Conservation (phyloP, 2,797 vertebrate species). For the Oreochromis mossambicus region DNA sequence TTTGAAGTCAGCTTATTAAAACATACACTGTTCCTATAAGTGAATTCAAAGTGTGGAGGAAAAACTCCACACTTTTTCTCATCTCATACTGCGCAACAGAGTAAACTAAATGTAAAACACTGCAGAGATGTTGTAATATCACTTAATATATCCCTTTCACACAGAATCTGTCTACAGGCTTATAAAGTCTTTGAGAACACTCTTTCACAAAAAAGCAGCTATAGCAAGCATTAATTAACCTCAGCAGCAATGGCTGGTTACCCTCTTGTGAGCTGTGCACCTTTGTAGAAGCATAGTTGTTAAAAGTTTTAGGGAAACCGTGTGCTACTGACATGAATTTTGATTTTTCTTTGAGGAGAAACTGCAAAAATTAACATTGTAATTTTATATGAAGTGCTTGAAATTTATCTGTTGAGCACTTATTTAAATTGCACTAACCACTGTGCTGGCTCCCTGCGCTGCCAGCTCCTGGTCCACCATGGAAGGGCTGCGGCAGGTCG, state of each 20-base stretch:
- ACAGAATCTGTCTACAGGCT: not conserved
- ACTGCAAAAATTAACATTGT: not conserved
- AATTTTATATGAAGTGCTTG: not conserved
- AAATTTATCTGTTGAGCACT: not conserved
- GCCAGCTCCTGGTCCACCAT: conserved; percentile 80
- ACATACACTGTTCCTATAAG: not conserved
- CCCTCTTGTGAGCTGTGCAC: not conserved
- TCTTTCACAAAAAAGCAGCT: not conserved
- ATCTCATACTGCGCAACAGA: not conserved
- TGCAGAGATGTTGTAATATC: not conserved
- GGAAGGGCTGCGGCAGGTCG: conserved; percentile 87
- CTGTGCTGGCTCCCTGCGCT: conserved; percentile 97
- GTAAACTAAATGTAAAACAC: not conserved
- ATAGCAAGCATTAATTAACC: not conserved
- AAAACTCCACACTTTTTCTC: not conserved
- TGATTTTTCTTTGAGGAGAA: not conserved
- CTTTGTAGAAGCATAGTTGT: not conserved
- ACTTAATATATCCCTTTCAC: not conserved
- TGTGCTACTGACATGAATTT: not conserved
- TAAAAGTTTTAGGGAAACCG: not conserved
- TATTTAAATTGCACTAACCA: conserved; percentile 74
- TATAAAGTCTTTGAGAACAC: not conserved
- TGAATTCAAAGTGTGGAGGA: not conserved
- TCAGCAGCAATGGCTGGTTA: not conserved
- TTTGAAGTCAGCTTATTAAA: conserved; percentile 20